phyloP scores from a whole-genome alignment of 2,888 invertebrate species.

The Hydraecia micacea region DNA sequence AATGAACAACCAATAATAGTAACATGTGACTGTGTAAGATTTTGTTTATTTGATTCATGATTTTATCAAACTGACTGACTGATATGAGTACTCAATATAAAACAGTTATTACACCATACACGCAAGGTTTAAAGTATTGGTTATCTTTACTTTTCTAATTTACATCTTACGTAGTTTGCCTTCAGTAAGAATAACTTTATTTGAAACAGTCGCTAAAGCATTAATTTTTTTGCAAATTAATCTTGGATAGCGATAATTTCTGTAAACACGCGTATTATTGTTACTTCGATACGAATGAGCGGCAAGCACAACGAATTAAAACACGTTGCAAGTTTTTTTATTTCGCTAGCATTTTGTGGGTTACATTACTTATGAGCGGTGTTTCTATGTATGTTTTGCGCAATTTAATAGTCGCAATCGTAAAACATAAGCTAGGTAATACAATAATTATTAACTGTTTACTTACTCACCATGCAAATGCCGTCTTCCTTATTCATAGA shows the following conservation, averaged over 20 bases:
- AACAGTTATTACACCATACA: conserved; percentile 17
- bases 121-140: conserved; percentile 12
- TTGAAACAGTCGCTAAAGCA: conserved; percentile 3
- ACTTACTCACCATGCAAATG: conserved; percentile 35
- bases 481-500: conserved; percentile 24
- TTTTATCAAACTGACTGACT: conserved; percentile 2
- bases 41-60: conserved; percentile 30
- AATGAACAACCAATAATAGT: conserved; percentile 7
- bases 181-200: background rate
- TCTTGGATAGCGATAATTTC: background rate
- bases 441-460: conserved; percentile 9
- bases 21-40: background rate
- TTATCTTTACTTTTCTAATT: conserved; percentile 12
- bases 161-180: background rate
- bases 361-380: conserved; percentile 10
- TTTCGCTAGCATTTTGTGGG: background rate
- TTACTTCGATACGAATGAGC: background rate
- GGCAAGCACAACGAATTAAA: background rate
- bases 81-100: background rate
- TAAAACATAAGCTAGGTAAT: background rate
- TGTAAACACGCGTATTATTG: background rate
- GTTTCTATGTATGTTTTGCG: background rate
- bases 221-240: conserved; percentile 32
- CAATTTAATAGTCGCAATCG: conserved; percentile 15
- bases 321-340: background rate